Base-by-base conservation (phyloP, 2,113 vertebrate genomes). In the Sylvicapra grimmia region DNA sequence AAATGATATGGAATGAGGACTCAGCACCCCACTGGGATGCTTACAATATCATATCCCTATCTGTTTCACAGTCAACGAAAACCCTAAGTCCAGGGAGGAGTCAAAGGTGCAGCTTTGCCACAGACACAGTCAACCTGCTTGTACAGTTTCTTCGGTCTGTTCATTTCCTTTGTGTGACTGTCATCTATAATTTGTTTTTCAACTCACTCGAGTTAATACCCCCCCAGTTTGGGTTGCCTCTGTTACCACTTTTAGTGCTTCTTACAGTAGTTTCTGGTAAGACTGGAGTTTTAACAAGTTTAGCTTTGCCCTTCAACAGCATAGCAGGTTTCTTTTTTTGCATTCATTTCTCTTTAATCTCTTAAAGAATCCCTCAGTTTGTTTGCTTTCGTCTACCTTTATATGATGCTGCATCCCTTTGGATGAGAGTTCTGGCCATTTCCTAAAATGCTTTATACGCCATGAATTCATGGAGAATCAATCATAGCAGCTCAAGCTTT, bases 1-100 rank as follows among this genome's bases (percentile, higher is more conserved):
- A 92, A 98, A 97, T 86, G 97, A 89, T 18, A 96, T 88, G 94
- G 96, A 89, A 86, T 51, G 13, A 80, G 51, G 91, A 92, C 33
- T 90, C 0, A 94, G 94, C 93, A 97, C 97, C 47, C 14, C 86
- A 59, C 5, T 63, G 40, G 56, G 91, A 54, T 14, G 47, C 44
- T 96, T 90, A 92, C 12, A 56, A 94, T 87, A 93, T 59, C 53
- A 27, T 90, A 59, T 40, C 80, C 79, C 82, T 82, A 86, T 59
- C 53, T 72, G 58, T 47, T 93, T 44, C 49, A 93, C 61, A 90
- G 31, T 65, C n/a, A 87, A 11, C 79, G 23, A 84, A 95, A 94
- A 33, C 31, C 29, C 36, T 58, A 88, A 92, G 79, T 23, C 85
- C 61, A 79, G 2, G 51, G 49, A 90, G 27, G 16, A 36, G 44